Base-by-base conservation (phyloP, 2,888 invertebrate species). In the Unio delphinus region DNA sequence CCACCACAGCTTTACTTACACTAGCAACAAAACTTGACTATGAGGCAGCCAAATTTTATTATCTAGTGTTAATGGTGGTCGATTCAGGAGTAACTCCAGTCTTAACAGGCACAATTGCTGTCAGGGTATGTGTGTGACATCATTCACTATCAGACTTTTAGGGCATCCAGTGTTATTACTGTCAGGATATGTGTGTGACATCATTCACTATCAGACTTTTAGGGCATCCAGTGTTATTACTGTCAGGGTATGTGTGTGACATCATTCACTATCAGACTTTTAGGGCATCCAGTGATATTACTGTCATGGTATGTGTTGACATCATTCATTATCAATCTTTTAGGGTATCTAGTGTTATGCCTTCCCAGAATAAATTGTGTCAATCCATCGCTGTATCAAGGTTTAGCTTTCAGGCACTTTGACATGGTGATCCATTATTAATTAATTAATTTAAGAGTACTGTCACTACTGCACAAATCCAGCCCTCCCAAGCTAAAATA, bases 1-100 rank as follows among this genome's bases (percentile, higher is more conserved):
- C 82, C 20, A 67, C 69, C 15, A 73, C 74, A 11, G 82, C 79
- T 7, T 71, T 85, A 61, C 68, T 85, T 8, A 83, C 82, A 0
- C 68, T 86, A 64, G 78, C 74, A 34, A 73, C 73, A 4, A 56
- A 74, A 1, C 73, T 86, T 20, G 86, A 86, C 72, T 85, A 79
- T 66, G 86, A 86, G 71, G 79, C 79, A 20, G 77, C 77, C 11
- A 75, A 69, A 17, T 55, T 68, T 1, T 86, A 85, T 69, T 74
- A 73, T 60, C 71, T 86, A 30, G 71, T 83, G 18, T 62, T 86
- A 71, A 73, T 76, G 17, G 73, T 85, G 6, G 78, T 75, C 4
- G 86, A 86, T 64, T 66, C 72, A 6, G 81, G 77, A 26, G 74
- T 74, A 28, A 64, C 72, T 34, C 78, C 78, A 11, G 65, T 69